Evolutionary conservation across 2,797 vertebrate species (phyloP).

Genomic region (Acridotheres tristis): DNA sequence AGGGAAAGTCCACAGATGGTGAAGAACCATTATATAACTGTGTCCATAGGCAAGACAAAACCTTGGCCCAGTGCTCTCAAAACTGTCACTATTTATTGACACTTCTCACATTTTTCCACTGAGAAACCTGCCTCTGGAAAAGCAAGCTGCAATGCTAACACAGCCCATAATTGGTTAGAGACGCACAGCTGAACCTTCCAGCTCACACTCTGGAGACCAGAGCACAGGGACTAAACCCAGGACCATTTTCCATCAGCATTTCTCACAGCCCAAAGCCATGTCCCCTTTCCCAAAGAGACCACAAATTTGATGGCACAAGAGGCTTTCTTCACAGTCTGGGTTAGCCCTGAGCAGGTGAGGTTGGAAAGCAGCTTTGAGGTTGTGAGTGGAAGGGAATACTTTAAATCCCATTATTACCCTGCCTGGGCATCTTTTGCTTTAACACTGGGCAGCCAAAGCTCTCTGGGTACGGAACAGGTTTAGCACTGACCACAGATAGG

Average conservation of each 20-base stretch:
- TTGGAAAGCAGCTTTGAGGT: not conserved
- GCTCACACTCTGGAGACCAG: not conserved
- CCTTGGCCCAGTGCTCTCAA: not conserved
- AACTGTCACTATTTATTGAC: not conserved
- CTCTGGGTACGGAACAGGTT: not conserved
- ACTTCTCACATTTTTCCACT: not conserved
- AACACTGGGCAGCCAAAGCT: not conserved
- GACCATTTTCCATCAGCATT: not conserved
- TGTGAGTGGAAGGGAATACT: not conserved
- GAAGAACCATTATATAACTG: not conserved
- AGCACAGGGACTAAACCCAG: not conserved
- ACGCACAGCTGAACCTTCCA: not conserved
- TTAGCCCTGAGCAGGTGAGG: not conserved
- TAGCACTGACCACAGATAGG: not conserved
- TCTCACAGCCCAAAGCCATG: not conserved
- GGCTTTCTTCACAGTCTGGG: not conserved
- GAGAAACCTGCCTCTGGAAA: constrained; percentile 6
- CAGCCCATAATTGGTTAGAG: not conserved
- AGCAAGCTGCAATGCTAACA: not conserved
- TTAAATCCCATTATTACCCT: not conserved
- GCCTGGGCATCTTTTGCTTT: not conserved
- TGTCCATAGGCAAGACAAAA: not conserved
- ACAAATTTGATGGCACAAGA: not conserved
- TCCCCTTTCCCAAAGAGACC: not conserved
- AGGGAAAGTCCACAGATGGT: not conserved